Evolutionary conservation across 2,113 vertebrate genomes (phyloP).

Genomic region (Cervus canadensis): DNA sequence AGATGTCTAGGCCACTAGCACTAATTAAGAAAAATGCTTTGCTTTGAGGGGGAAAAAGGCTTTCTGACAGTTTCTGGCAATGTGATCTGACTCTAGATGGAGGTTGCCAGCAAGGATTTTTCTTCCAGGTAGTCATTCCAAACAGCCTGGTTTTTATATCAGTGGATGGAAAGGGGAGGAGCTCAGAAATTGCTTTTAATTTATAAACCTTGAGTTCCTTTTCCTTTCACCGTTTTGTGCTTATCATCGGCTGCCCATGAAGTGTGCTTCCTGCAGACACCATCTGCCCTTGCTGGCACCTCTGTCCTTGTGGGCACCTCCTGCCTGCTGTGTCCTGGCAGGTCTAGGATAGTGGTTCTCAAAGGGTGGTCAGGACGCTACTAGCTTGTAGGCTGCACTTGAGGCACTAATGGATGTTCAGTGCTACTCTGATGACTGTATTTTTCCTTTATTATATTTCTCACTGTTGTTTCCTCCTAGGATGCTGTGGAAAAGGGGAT

Average conservation of each 20-base stretch:
- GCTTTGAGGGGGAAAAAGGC: not conserved
- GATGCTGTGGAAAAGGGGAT: not conserved
- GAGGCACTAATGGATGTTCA: not conserved
- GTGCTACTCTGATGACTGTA: not conserved
- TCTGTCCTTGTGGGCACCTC: not conserved
- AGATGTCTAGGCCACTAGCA: not conserved
- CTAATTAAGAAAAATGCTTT: not conserved
- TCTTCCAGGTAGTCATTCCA: not conserved
- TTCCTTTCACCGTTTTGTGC: not conserved
- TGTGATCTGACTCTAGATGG: not conserved
- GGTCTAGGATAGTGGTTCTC: not conserved
- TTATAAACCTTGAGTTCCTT: not conserved
- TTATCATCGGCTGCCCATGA: not conserved
- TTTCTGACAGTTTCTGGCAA: not conserved
- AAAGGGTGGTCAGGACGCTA: not conserved
- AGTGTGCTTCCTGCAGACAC: not conserved
- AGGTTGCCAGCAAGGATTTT: not conserved
- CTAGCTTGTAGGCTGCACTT: not conserved
- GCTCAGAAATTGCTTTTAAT: slow-evolving; percentile 3
- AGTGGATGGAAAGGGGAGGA: not conserved
- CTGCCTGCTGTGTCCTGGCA: not conserved
- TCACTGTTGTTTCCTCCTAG: not conserved
- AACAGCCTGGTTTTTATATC: not conserved
- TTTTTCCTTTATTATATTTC: not conserved
- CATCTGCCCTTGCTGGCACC: slow-evolving; percentile 47